Base-by-base conservation (phyloP, 2,113 vertebrate species). In the Hoplias malabaricus region DNA sequence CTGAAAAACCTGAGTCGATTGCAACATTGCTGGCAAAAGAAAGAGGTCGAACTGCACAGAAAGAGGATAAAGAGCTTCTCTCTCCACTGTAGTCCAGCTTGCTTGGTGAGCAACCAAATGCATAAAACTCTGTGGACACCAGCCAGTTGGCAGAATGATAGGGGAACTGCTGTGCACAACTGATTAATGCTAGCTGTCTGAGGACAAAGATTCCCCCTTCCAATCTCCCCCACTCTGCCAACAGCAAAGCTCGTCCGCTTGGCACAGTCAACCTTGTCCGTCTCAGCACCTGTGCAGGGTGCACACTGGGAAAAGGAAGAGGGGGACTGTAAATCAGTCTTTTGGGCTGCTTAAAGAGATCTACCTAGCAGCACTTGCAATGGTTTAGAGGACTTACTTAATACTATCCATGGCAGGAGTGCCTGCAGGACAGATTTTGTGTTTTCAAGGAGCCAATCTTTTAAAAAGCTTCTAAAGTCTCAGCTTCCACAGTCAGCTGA, bases 131-230 rank as follows among this genome's bases (percentile, higher is more conserved):
- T 83, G 85, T 93, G 91, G 92, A 90, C 23, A 42, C 62, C 53
- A 66, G 93, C 94, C 94, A 96, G 71, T 0, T 94, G 94, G 93
- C 94, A 93, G 83, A 70, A 89, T 80, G 66, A 75, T 82, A 82
- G 78, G 81, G 83, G 85, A 92, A 89, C 80, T 90, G 88, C 89
- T 89, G 86, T 10, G 42, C 80, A 84, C 87, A 88, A 90, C 85
- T 90, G 83, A 90, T 92, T 89, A 89, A 83, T 89, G 81, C 83
- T 89, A 88, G 87, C 87, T 87, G 84, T 81, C 84, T 88, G 89
- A 89, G 89, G 88, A 80, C 69, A 87, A 88, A 86, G 76, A 76
- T 82, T 79, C 90, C 85, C 86, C 86, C 81, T 88, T 73, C 69
- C 92, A 87, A 86, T 88, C 25, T 65, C 63, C 82, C 78, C 43